Percentiles rank a stretch among this genome's conserved stretches.
These are phyloP conservation scores for Caenorhabditis brenneri DNA, from an alignment of 1,140 invertebrate genomes.

Conservation along the genomic window DNA sequence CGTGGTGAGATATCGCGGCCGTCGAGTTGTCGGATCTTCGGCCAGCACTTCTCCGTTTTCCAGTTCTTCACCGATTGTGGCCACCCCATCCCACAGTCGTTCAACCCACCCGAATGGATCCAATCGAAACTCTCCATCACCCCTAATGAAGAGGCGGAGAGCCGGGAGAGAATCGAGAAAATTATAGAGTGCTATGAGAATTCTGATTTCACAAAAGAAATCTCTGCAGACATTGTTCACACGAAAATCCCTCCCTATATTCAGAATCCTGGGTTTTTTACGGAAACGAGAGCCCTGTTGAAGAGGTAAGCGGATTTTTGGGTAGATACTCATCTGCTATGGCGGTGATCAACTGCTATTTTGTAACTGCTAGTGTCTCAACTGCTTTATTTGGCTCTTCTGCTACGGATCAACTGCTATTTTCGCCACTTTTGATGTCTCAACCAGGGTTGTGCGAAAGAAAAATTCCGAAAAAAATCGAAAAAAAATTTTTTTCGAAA, in stretches of 20 bases:
- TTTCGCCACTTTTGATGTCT: too few relatives aligned
- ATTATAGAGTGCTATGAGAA: conserved; percentile 62
- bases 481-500: too few relatives aligned
- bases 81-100: conserved; percentile 77
- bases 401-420: too few relatives aligned
- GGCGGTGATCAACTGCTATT: too few relatives aligned
- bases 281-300: background rate
- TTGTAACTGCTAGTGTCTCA: too few relatives aligned
- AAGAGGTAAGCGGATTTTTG: background rate
- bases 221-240: background rate
- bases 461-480: too few relatives aligned
- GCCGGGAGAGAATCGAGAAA: conserved; percentile 56
- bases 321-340: too few relatives aligned
- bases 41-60: background rate
- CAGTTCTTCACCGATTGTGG: conserved; percentile 74
- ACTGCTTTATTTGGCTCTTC: too few relatives aligned
- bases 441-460: too few relatives aligned
- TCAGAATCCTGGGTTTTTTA: background rate
- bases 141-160: conserved; percentile 73
- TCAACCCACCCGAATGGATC: conserved; percentile 80
- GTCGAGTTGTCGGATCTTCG: too few relatives aligned
- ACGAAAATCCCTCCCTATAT: background rate
- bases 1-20: too few relatives aligned
- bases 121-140: conserved; percentile 76
- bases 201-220: background rate